phyloP scores from a whole-genome alignment of 2,888 invertebrate genomes.

The Idaea biselata region DNA sequence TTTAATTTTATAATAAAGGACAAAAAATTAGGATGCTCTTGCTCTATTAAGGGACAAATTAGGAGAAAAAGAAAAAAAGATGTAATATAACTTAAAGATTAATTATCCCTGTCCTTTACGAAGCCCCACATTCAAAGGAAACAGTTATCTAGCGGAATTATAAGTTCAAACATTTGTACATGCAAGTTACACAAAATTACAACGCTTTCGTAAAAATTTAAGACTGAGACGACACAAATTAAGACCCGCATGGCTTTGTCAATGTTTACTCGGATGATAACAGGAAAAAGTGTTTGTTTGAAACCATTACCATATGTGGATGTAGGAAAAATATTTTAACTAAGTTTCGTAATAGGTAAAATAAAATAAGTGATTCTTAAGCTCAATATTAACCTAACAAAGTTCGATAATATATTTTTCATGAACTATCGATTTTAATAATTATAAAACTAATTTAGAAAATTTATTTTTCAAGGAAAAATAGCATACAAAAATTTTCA shows the following conservation, averaged over 20 bases:
- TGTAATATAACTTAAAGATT: too few species aligned
- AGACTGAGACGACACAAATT: slow-evolving; percentile 37
- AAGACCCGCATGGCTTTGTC: slow-evolving; percentile 50
- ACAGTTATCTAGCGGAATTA: slow-evolving; percentile 21
- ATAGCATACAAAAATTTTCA: too few species aligned
- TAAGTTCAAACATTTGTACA: slow-evolving; percentile 12
- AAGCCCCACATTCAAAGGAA: slow-evolving; percentile 10
- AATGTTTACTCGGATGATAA: slow-evolving; percentile 64
- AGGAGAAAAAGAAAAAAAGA: too few species aligned
- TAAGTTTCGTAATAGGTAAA: not conserved
- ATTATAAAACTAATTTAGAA: too few species aligned
- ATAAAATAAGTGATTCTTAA: not conserved
- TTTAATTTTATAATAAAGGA: too few species aligned
- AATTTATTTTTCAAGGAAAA: too few species aligned
- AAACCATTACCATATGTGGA: slow-evolving; percentile 31
- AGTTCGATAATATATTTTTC: too few species aligned
- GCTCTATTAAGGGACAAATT: too few species aligned
- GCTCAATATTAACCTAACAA: not conserved
- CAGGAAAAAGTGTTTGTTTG: slow-evolving; percentile 29
- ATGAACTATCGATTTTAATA: too few species aligned
- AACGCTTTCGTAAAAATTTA: slow-evolving; percentile 21
- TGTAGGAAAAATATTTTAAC: not conserved
- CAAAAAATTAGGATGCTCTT: too few species aligned
- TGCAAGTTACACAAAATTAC: slow-evolving; percentile 19
- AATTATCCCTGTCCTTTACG: not conserved